Percentiles rank a stretch among this genome's conserved stretches.
Evolutionary conservation across 2,113 vertebrate species (phyloP).

Genomic region (Stigmatopora nigra): DNA sequence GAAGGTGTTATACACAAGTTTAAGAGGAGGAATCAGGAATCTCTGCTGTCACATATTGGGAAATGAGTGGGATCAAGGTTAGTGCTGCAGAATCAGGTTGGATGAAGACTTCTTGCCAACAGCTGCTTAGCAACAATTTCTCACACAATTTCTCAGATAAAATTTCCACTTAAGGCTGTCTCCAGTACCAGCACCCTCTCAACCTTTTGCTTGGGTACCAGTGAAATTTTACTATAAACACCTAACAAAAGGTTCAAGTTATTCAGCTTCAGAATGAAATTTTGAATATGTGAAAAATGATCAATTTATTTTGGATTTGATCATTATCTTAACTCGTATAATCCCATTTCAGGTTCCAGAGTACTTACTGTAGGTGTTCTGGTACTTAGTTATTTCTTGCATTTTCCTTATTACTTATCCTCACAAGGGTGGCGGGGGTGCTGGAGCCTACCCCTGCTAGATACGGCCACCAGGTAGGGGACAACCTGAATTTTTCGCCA

Average conservation of each 20-base stretch:
- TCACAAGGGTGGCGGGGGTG: too few relatives aligned
- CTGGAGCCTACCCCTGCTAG: too few relatives aligned
- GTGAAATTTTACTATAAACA: background rate
- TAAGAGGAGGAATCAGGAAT: background rate
- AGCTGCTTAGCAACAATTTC: slow-evolving; percentile 5
- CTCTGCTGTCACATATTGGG: background rate
- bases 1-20: background rate
- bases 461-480: too few relatives aligned
- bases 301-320: too few relatives aligned
- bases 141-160: background rate
- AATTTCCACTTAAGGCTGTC: background rate
- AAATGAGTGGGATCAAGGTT: slow-evolving; percentile 2
- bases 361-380: too few relatives aligned
- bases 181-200: background rate
- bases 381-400: too few relatives aligned
- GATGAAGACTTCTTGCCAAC: slow-evolving; percentile 1
- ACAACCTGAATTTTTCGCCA: too few relatives aligned
- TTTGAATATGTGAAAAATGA: background rate
- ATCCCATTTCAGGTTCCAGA: too few relatives aligned
- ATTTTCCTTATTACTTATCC: too few relatives aligned
- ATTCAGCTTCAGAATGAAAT: background rate
- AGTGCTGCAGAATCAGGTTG: background rate
- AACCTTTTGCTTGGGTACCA: background rate
- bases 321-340: too few relatives aligned
- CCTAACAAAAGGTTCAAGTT: background rate